Percentiles rank a stretch among this genome's conserved stretches.
phyloP scores from a whole-genome alignment of 2,888 invertebrate species.

The Acleris holmiana region DNA sequence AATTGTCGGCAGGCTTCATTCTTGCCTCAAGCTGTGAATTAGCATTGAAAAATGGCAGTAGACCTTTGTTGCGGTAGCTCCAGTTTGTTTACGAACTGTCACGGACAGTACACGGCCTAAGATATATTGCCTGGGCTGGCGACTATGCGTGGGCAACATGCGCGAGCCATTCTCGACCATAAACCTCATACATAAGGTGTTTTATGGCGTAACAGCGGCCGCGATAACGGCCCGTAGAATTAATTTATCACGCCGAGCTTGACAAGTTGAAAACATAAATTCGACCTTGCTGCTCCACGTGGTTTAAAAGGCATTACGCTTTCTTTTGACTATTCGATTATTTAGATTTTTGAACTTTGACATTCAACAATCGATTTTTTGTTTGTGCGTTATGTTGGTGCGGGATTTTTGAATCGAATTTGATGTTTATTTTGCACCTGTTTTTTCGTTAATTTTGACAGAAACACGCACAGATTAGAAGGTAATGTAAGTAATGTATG shows the following conservation, averaged over 20 bases:
- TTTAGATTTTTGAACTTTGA: conserved; percentile 39
- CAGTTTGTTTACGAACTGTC: conserved; percentile 86
- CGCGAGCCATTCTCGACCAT: conserved; percentile 58
- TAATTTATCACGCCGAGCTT: conserved; percentile 85
- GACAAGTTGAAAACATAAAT: conserved; percentile 85
- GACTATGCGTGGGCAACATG: conserved; percentile 78
- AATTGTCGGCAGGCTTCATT: conserved; percentile 40
- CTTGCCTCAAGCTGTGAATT: conserved; percentile 47
- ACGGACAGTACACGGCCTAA: conserved; percentile 84
- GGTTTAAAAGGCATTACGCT: conserved; percentile 70
- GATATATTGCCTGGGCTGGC: conserved; percentile 85
- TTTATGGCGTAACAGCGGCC: conserved; percentile 43
- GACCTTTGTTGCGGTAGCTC: conserved; percentile 81
- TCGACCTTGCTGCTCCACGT: conserved; percentile 84
- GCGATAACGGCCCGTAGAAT: conserved; percentile 83
- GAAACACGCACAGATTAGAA: too few species aligned
- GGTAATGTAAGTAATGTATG: too few species aligned
- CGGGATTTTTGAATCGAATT: neutral
- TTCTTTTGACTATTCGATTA: conserved; percentile 52
- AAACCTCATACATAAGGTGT: conserved; percentile 42
- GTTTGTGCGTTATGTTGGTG: conserved; percentile 6
- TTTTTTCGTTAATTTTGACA: neutral
- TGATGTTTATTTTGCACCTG: neutral
- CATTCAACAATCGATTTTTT: conserved; percentile 46
- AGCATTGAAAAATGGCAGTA: conserved; percentile 54